Percentiles rank a stretch among this genome's conserved stretches.
These are phyloP conservation scores for Apodemia mormo DNA, from an alignment of 2,888 invertebrate species.

Conservation along the genomic window DNA sequence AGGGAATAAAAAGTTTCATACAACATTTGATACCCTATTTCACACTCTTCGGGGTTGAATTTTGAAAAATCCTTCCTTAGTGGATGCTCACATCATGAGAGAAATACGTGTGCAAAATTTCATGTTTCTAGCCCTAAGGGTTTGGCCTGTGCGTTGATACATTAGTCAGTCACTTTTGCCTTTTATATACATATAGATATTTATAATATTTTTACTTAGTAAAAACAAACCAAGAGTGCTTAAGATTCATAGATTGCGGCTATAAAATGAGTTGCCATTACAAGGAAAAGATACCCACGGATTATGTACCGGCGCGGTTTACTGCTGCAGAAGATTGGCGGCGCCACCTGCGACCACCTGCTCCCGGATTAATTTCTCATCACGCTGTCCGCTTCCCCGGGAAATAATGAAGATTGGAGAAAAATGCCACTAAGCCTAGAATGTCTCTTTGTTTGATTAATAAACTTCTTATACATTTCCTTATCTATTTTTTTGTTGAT, in stretches of 20 bases:
- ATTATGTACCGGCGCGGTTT: conserved; percentile 44
- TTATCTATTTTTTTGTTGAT: background rate
- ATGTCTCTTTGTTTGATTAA: conserved; percentile 66
- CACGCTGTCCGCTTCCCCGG: conserved; percentile 61
- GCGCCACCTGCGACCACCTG: conserved; percentile 70
- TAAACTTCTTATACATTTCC: conserved; percentile 62
- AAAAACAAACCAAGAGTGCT: background rate
- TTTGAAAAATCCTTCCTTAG: too few relatives aligned
- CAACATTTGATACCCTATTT: too few relatives aligned
- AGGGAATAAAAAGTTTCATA: too few relatives aligned
- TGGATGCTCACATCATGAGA: too few relatives aligned
- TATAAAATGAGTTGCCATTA: conserved; percentile 31
- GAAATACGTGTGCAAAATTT: too few relatives aligned
- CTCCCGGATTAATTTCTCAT: conserved; percentile 78
- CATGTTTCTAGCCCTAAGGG: too few relatives aligned
- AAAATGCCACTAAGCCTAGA: conserved; percentile 69
- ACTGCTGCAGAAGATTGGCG: conserved; percentile 58
- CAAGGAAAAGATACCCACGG: conserved; percentile 47
- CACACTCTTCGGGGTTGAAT: too few relatives aligned
- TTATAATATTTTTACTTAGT: background rate
- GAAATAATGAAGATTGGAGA: conserved; percentile 71
- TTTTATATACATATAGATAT: too few relatives aligned
- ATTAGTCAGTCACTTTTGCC: too few relatives aligned
- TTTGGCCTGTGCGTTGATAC: too few relatives aligned
- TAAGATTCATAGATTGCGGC: background rate